phyloP scores from a whole-genome alignment of 2,888 invertebrate species.

The Oxytorus armatus region DNA sequence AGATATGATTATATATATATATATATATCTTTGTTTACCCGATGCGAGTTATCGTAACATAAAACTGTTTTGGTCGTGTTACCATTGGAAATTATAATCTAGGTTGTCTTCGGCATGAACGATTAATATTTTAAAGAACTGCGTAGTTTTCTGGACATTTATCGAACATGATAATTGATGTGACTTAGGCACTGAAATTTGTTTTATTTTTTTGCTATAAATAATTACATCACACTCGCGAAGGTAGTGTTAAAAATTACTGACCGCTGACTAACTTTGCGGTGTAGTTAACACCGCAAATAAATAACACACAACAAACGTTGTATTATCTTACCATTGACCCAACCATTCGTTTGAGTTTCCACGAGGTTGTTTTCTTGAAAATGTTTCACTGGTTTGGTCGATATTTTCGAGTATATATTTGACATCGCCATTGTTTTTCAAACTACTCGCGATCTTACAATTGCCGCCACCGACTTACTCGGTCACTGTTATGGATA shows the following conservation, averaged over 20 bases:
- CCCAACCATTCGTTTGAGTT: slow-evolving; percentile 93
- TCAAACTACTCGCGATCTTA: slow-evolving; percentile 49
- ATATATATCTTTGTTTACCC: not conserved
- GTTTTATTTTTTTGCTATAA: slow-evolving; percentile 30
- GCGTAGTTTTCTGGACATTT: not conserved
- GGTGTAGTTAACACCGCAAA: slow-evolving; percentile 2
- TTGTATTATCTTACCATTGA: slow-evolving; percentile 89
- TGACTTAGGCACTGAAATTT: not conserved
- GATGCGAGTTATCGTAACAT: not conserved
- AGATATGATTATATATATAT: not conserved
- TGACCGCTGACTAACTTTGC: not conserved
- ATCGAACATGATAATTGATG: not conserved
- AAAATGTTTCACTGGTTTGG: slow-evolving; percentile 91
- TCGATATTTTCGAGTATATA: slow-evolving; percentile 90
- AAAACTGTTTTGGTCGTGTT: slow-evolving; percentile 17
- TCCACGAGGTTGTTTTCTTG: slow-evolving; percentile 91
- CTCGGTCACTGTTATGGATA: slow-evolving; percentile 33
- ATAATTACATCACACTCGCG: not conserved
- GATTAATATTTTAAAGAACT: not conserved
- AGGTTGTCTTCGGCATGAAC: not conserved
- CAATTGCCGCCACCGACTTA: slow-evolving; percentile 33
- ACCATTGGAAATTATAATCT: slow-evolving; percentile 3
- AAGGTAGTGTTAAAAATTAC: not conserved
- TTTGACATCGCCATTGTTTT: slow-evolving; percentile 89
- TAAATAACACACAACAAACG: not conserved